phyloP scores from a whole-genome alignment of 2,113 vertebrate species.

The Colinus virginianus region DNA sequence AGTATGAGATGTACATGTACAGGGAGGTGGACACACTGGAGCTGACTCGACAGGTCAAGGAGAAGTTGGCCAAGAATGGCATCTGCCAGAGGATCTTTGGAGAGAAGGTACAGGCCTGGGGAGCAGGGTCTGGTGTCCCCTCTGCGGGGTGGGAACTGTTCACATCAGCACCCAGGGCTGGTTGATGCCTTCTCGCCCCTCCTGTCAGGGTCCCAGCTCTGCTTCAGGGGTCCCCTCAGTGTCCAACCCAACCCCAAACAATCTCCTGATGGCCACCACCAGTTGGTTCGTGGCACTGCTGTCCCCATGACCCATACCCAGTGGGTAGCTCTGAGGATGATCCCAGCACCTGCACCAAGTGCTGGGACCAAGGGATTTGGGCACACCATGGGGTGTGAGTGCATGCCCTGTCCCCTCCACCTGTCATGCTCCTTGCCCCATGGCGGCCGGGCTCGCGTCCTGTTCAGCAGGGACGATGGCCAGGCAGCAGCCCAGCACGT shows the following conservation, averaged over 20 bases:
- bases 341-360: background rate
- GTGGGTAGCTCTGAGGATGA: background rate
- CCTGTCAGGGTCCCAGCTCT: background rate
- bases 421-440: background rate
- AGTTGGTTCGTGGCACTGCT: background rate
- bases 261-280: background rate
- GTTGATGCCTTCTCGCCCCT: background rate
- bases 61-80: constrained; percentile 98
- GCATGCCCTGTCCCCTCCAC: background rate
- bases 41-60: constrained; percentile 96
- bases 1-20: constrained; percentile 99
- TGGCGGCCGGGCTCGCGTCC: background rate
- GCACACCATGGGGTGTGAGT: fast-evolving
- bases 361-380: background rate
- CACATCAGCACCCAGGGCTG: background rate
- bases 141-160: background rate
- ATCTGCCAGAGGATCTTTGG: constrained; percentile 99
- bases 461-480: background rate
- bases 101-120: constrained; percentile 88
- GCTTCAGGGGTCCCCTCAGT: background rate
- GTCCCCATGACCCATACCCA: background rate
- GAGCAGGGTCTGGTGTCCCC: background rate
- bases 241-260: background rate
- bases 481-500: background rate
- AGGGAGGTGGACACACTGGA: constrained; percentile 97